phyloP scores from a whole-genome alignment of 2,797 vertebrate species.

The Malurus leucopterus region DNA sequence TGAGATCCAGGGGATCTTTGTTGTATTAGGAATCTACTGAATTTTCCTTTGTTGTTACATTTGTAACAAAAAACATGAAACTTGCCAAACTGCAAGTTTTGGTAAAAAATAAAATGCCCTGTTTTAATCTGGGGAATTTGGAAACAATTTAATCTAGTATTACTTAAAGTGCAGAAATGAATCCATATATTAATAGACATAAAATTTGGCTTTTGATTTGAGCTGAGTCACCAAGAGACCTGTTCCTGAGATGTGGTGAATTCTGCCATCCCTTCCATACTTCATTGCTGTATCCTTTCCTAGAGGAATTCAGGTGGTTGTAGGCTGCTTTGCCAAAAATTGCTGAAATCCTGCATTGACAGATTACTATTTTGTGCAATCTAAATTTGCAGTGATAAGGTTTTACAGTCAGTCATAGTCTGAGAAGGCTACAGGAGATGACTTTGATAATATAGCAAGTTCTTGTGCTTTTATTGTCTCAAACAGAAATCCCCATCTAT shows the following conservation, averaged over 20 bases:
- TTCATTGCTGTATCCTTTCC: background rate
- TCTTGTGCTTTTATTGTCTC: background rate
- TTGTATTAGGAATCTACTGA: background rate
- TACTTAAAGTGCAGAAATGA: background rate
- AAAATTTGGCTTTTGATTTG: background rate
- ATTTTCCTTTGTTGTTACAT: background rate
- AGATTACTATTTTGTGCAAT: background rate
- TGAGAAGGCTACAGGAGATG: background rate
- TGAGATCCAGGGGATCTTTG: background rate
- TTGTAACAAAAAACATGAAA: background rate
- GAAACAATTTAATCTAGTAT: background rate
- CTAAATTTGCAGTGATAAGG: background rate
- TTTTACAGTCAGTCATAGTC: background rate
- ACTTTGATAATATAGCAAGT: background rate
- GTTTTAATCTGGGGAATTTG: background rate
- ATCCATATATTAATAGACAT: too few species aligned
- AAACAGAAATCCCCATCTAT: background rate
- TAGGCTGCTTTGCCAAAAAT: background rate
- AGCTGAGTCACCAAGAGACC: background rate
- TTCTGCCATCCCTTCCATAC: background rate
- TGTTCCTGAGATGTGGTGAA: background rate
- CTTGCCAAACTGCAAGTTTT: background rate
- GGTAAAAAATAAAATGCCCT: background rate
- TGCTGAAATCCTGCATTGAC: background rate
- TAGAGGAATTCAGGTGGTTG: background rate